Evolutionary conservation across 2,888 invertebrate genomes (phyloP).

Genomic region (Cistogaster globosa): DNA sequence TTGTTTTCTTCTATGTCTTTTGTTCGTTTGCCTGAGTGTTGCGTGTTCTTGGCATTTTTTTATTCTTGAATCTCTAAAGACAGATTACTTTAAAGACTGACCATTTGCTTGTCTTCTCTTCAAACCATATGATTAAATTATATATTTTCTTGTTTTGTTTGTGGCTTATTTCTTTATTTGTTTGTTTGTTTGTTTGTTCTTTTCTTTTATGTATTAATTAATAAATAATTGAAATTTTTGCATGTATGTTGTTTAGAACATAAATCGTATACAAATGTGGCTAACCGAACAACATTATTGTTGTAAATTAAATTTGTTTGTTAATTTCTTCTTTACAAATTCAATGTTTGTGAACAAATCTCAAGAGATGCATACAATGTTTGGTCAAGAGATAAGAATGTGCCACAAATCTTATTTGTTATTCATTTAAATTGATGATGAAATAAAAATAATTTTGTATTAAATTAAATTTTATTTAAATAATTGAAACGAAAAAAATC

Average conservation of each 20-base stretch:
- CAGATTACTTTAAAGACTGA: not conserved
- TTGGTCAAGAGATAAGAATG: not conserved
- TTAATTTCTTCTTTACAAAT: not conserved
- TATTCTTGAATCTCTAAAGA: not conserved
- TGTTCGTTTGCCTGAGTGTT: slow-evolving; percentile 1
- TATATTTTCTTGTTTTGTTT: not conserved
- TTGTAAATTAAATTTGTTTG: slow-evolving; percentile 2
- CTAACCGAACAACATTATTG: slow-evolving; percentile 16
- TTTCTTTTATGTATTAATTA: not conserved
- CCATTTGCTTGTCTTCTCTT: not conserved
- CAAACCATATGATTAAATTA: not conserved
- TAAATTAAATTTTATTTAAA: too few relatives aligned
- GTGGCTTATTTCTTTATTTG: slow-evolving; percentile 20
- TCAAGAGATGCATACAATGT: not conserved
- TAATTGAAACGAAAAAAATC: too few relatives aligned
- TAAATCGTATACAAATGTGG: slow-evolving; percentile 2
- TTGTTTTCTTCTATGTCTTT: slow-evolving; percentile 5
- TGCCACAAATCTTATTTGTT: too few relatives aligned
- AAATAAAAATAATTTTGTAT: too few relatives aligned
- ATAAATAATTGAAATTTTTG: slow-evolving; percentile 18
- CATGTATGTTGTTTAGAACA: not conserved
- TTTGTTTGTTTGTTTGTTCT: not conserved
- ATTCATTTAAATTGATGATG: too few relatives aligned
- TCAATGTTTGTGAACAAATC: not conserved
- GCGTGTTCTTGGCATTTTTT: not conserved